These are phyloP conservation scores for Tenthredo livida DNA, from an alignment of 2,888 invertebrate genomes.

Conservation along the genomic window DNA sequence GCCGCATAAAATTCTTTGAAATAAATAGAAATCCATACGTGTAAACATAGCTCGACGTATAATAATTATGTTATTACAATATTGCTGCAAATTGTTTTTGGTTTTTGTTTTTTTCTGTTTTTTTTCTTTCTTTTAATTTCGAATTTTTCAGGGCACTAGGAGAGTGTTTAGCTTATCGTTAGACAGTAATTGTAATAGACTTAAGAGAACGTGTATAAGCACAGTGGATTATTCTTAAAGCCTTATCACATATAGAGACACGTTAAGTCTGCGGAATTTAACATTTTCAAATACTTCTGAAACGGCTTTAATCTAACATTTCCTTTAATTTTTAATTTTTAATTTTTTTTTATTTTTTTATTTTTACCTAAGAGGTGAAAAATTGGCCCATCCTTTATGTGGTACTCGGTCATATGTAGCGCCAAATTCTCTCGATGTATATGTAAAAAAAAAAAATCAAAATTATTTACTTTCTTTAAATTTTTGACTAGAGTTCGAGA, in stretches of 20 bases:
- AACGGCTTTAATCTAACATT: conserved; percentile 50
- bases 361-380: conserved; percentile 60
- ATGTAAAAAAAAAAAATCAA: background rate
- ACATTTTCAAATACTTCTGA: conserved; percentile 47
- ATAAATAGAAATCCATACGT: conserved; percentile 5
- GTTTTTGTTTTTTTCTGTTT: background rate
- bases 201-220: conserved; percentile 63
- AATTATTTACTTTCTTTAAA: too few relatives aligned
- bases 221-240: conserved; percentile 61
- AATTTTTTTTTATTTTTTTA: conserved; percentile 13
- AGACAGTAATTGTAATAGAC: conserved; percentile 62
- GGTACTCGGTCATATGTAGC: conserved; percentile 37
- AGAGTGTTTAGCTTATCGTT: conserved; percentile 62
- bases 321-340: conserved; percentile 25
- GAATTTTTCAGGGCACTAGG: conserved; percentile 59
- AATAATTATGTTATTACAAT: conserved; percentile 45
- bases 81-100: conserved; percentile 29
- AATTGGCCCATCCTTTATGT: conserved; percentile 63
- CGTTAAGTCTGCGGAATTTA: conserved; percentile 49
- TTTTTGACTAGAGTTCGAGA: background rate
- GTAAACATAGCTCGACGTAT: conserved; percentile 36
- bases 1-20: conserved; percentile 16
- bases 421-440: conserved; percentile 38
- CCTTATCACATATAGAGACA: conserved; percentile 57
- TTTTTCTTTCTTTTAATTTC: conserved; percentile 23